Evolutionary conservation across 1,140 invertebrate genomes (phyloP).

Genomic region (Matsumurasca onukii): DNA sequence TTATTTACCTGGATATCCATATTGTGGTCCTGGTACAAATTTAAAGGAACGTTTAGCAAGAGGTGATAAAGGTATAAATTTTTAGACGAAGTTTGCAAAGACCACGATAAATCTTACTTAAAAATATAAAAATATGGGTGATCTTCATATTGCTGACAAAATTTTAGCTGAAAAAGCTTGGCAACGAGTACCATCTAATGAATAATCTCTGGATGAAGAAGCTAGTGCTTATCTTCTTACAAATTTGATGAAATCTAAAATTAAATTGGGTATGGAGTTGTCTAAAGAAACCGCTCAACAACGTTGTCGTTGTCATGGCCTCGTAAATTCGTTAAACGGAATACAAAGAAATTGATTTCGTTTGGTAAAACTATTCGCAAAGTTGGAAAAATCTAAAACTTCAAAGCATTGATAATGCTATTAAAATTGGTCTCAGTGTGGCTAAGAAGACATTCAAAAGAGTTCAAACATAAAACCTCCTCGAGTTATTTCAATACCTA

Average conservation of each 20-base stretch:
- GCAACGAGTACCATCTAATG: constrained; percentile 46
- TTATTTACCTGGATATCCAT: constrained; percentile 51
- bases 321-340: background rate
- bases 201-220: constrained; percentile 45
- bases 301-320: background rate
- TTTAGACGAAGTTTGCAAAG: constrained; percentile 49
- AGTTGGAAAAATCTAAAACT: background rate
- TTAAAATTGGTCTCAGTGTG: background rate
- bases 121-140: constrained; percentile 43
- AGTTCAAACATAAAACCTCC: background rate
- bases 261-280: constrained; percentile 43
- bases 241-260: constrained; percentile 45
- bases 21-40: constrained; percentile 52
- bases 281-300: constrained; percentile 37
- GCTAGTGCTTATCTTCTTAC: constrained; percentile 42
- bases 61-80: constrained; percentile 50
- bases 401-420: background rate
- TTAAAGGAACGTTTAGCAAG: constrained; percentile 47
- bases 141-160: constrained; percentile 48
- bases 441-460: background rate
- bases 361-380: background rate
- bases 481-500: background rate
- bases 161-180: constrained; percentile 47
- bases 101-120: constrained; percentile 51
- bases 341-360: background rate